A percentile compares a stretch with the other conserved stretches of the same genome.
Conservation (phyloP, 2,888 invertebrate species). For the Celastrina argiolus region DNA sequence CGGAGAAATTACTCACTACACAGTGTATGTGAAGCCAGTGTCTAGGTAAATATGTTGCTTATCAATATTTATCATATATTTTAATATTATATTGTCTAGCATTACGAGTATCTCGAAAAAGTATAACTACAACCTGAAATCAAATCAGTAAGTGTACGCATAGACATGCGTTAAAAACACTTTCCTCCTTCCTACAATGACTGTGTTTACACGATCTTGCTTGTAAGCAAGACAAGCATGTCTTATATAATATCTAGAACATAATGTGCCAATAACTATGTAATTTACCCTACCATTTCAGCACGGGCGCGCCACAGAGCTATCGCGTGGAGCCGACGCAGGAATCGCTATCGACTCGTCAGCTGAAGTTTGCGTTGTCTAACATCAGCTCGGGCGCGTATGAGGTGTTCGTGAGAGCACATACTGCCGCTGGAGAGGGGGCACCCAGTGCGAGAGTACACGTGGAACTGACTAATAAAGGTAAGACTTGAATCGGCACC, state of each 20-base stretch:
- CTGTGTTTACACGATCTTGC: no score
- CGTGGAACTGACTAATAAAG: slow-evolving; percentile 53
- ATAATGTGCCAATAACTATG: no score
- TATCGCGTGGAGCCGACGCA: slow-evolving; percentile 54
- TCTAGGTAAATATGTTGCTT: slow-evolving; percentile 61
- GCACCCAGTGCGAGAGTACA: slow-evolving; percentile 56
- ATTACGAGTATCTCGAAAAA: no score
- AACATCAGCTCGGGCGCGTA: slow-evolving; percentile 74
- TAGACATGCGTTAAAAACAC: no score
- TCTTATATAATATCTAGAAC: no score
- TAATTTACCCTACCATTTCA: slow-evolving; percentile 32
- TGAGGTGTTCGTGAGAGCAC: slow-evolving; percentile 80
- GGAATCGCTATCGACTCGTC: slow-evolving; percentile 45
- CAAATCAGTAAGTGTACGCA: no score
- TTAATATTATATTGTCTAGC: no score
- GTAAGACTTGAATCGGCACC: no score
- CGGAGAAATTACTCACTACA: slow-evolving; percentile 88
- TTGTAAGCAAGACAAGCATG: no score
- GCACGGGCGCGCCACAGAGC: slow-evolving; percentile 57
- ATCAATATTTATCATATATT: no score
- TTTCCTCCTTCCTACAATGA: no score
- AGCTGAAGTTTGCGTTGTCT: slow-evolving; percentile 64
- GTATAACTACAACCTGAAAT: no score
- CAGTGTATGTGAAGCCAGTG: slow-evolving; percentile 81
- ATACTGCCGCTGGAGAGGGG: slow-evolving; percentile 79